These are phyloP conservation scores for Platysternon megacephalum DNA, from an alignment of 2,113 vertebrate species.

Conservation along the genomic window DNA sequence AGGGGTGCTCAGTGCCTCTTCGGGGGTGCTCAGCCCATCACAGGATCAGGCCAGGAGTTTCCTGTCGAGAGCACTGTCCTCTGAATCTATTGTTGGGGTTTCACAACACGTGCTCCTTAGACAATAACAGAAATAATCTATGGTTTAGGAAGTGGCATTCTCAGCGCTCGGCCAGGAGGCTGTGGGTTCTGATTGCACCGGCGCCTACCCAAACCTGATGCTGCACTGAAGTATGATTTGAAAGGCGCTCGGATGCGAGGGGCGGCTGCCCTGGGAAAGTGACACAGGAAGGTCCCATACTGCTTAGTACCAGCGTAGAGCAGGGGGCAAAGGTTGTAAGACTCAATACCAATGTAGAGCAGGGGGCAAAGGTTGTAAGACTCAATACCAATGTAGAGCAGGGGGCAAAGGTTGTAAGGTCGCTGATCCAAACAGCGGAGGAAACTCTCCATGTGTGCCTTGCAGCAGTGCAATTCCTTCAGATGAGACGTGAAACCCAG, in stretches of 20 bases:
- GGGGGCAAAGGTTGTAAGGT: neutral
- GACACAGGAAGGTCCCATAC: neutral
- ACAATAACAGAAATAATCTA: neutral
- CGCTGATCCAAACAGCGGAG: neutral
- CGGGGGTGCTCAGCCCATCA: rapidly evolving
- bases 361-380: rapidly evolving
- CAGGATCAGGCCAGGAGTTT: neutral
- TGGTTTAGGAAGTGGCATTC: neutral
- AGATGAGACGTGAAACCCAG: neutral
- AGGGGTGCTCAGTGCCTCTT: neutral
- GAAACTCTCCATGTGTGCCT: rapidly evolving
- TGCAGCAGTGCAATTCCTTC: neutral
- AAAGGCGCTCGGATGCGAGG: neutral
- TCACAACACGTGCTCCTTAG: too few species aligned
- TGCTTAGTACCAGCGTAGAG: neutral
- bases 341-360: neutral
- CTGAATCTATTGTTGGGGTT: neutral
- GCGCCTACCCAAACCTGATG: neutral
- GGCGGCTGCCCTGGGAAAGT: neutral
- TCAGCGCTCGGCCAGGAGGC: neutral
- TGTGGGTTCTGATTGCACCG: neutral
- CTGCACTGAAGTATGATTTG: neutral
- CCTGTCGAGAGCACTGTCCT: neutral
- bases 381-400: neutral
- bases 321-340: rapidly evolving